Base-by-base conservation (phyloP, 1,140 invertebrate genomes). In the Drosophila parabipectinata region DNA sequence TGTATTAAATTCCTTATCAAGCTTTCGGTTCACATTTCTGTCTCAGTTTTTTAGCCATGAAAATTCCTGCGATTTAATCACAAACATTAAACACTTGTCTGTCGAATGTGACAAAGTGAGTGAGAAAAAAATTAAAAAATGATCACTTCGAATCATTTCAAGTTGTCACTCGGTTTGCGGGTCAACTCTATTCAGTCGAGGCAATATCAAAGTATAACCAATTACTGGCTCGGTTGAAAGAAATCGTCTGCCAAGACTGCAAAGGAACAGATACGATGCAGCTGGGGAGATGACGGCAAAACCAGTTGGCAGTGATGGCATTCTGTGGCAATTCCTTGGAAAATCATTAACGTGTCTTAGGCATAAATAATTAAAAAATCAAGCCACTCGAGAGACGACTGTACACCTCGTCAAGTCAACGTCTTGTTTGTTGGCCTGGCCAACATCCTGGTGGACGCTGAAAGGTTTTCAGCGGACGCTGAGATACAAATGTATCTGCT, bases 311-410 rank as follows among this genome's bases (percentile, higher is more conserved):
- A 12, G 34, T 37, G 34, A 37, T 56, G 39, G 62, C 66, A 68
- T 67, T 68, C 66, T 68, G 51, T 57, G 79, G 53, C 74, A 55
- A 68, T 85, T 85, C 78, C 82, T 64, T 51, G 74, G 82, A 85
- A 85, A 87, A 85, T 85, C 78, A 88, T 85, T 78, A 85, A 88
- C 82, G 82, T 82, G 82, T 85, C 78, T 85, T 87, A 82, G 77
- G 83, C 83, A 87, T 85, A 85, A 88, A 85, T 88, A 85, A 85
- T 85, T 85, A 85, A 85, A 85, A 87, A 74, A 74, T 57, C 63
- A 76, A 62, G 45, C 66, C 15, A 60, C 60, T 59, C 28, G 51
- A 39, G 58, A 63, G 60, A 52, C 34, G 66, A 75, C 59, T 77
- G 74, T 71, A 73, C 72, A 47, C 58, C 44, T 18, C 7, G 39